Evolutionary conservation across 2,888 invertebrate genomes (phyloP), one percentile per base, ranked within the genome.

Genomic region (Eurois occulta): DNA sequence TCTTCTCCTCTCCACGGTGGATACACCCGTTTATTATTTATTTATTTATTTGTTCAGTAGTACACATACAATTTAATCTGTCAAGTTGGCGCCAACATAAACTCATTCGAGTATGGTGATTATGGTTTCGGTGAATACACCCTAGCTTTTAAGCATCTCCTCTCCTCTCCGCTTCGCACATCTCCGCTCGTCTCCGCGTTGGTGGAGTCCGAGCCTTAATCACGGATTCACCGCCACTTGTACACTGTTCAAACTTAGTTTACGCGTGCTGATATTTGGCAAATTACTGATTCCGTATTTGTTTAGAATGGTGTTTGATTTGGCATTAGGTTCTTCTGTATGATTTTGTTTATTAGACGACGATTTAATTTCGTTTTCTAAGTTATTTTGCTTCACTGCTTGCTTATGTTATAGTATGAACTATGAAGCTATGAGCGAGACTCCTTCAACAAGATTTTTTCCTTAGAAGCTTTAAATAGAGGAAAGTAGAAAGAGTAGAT

Each of bases 271-370:
- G 28, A 69, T 74, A 43, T 72, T 82, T 73, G 66, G 38, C 35
- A 58, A 68, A 75, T 69, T 67, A 70, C 35, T 70, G 60, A 73
- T 80, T 75, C 32, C 11, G 10, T 66, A 41, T 80, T 21, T 72
- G 75, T 43, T 66, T 60, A n/a, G 10, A 46, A 16, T 52, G 24
- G 10, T 73, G 41, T 66, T 69, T 65, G 73, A 64, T 62, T 58
- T 60, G 35, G 21, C 1, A 41, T 41, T 52, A 16, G 46, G 48
- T 18, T 28, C 1, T 24, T 2, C 6, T 28, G 24, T 35, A 13
- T 28, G 21, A 6, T 55, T 28, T 43, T 43, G 32, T 16, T 41
- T 21, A 32, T 77, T 46, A 52, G 3, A 55, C 4, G 18, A 3
- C 18, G 5, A 10, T 46, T 73, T 35, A 35, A 35, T 35, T 35